Evolutionary conservation across 2,797 vertebrate species (phyloP).

Genomic region (Vipera latastei): DNA sequence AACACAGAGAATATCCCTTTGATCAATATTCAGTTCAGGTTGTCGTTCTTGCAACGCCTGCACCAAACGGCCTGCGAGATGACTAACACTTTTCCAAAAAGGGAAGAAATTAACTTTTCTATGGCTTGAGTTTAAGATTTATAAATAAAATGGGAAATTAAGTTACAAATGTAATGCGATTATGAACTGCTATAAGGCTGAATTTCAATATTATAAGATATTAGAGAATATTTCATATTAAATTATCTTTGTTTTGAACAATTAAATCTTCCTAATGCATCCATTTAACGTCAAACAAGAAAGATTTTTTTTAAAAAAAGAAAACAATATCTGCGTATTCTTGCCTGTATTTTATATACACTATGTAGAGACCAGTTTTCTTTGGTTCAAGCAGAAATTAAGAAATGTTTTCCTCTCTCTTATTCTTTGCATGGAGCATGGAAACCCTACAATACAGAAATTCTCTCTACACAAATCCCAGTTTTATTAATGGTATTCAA

Average conservation of each 20-base stretch:
- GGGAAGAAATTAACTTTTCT: neutral
- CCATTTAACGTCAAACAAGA: neutral
- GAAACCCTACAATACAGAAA: neutral
- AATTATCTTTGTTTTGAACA: neutral
- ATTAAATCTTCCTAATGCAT: neutral
- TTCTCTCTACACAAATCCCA: neutral
- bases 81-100: conserved; percentile 77
- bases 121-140: neutral
- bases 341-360: neutral
- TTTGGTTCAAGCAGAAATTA: neutral
- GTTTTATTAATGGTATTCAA: neutral
- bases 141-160: neutral
- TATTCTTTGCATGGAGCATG: neutral
- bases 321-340: neutral
- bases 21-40: conserved; percentile 83
- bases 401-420: neutral
- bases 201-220: neutral
- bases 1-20: conserved; percentile 88
- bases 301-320: neutral
- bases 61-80: conserved; percentile 86
- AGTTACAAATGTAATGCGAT: neutral
- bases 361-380: neutral
- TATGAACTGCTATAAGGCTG: neutral
- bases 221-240: neutral
- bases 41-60: conserved; percentile 80